Conservation (phyloP, 2,888 invertebrate genomes). For the Thereva nobilitata region DNA sequence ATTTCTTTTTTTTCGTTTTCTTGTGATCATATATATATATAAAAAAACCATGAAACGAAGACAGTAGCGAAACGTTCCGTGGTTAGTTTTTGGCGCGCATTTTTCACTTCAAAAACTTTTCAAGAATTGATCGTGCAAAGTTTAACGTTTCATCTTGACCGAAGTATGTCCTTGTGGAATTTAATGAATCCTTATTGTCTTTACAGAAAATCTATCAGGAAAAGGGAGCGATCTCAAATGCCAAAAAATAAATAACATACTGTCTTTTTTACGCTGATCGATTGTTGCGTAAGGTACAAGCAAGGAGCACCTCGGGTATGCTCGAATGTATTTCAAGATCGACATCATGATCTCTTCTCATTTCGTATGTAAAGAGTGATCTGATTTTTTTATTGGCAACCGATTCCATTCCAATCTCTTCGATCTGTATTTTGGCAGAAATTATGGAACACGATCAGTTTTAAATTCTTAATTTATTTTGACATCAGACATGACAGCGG, state of each 20-base stretch:
- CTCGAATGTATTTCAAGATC: too few species aligned
- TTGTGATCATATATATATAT: background rate
- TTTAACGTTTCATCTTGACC: conserved; percentile 39
- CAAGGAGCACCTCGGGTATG: too few species aligned
- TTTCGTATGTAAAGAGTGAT: too few species aligned
- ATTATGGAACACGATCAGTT: background rate
- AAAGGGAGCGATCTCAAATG: conserved; percentile 22
- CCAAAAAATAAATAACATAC: background rate
- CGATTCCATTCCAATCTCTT: background rate
- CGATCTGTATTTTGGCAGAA: background rate
- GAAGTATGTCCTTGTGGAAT: conserved; percentile 44
- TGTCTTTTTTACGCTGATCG: too few species aligned
- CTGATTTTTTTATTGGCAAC: background rate
- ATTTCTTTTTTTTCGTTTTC: conserved; percentile 23
- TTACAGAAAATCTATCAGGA: background rate
- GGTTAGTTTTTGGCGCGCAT: conserved; percentile 29
- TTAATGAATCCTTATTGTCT: conserved; percentile 37
- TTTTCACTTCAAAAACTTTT: conserved; percentile 23
- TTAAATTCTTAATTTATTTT: conserved; percentile 5
- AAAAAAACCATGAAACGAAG: conserved; percentile 4
- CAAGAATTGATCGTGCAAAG: conserved; percentile 25
- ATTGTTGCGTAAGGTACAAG: too few species aligned
- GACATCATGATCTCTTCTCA: too few species aligned
- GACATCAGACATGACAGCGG: background rate
- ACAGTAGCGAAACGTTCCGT: conserved; percentile 31